These are phyloP conservation scores for Cabera pusaria DNA, from an alignment of 2,888 invertebrate species.

Conservation along the genomic window DNA sequence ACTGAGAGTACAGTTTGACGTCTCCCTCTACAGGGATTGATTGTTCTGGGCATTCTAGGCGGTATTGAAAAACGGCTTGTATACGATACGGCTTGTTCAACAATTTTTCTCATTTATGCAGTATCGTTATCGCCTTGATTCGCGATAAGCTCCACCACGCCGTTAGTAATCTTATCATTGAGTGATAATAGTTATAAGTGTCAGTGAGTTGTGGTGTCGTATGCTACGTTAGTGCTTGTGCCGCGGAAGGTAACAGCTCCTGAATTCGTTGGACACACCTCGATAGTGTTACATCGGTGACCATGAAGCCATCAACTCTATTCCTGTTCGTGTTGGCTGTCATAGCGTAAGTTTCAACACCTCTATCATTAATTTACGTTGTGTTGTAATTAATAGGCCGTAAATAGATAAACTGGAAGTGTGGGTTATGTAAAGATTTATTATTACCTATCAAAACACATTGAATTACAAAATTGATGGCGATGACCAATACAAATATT, in stretches of 20 bases:
- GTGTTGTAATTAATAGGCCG: slow-evolving; percentile 5
- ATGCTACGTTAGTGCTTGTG: slow-evolving; percentile 65
- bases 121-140: slow-evolving; percentile 74
- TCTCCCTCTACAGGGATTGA: slow-evolving; percentile 10
- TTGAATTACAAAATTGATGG: no score
- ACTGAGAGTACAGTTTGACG: slow-evolving; percentile 4
- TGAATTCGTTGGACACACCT: slow-evolving; percentile 53
- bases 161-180: slow-evolving; percentile 77
- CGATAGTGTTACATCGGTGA: slow-evolving; percentile 49
- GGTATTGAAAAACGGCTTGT: slow-evolving; percentile 53
- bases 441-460: no score
- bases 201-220: slow-evolving; percentile 77
- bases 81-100: no score
- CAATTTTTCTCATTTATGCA: slow-evolving; percentile 64
- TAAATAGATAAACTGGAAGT: slow-evolving; percentile 9
- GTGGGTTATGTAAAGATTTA: slow-evolving; percentile 5
- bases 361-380: slow-evolving; percentile 16
- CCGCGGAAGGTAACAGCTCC: slow-evolving; percentile 59
- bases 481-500: no score
- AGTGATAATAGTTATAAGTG: slow-evolving; percentile 81
- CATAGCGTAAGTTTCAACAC: slow-evolving; percentile 62
- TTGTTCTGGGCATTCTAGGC: slow-evolving; percentile 6
- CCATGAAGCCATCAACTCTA: slow-evolving; percentile 60
- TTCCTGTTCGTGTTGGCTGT: slow-evolving; percentile 55
- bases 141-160: slow-evolving; percentile 76